Conservation (phyloP, 1,140 invertebrate species). For the Sycobia sp. region DNA sequence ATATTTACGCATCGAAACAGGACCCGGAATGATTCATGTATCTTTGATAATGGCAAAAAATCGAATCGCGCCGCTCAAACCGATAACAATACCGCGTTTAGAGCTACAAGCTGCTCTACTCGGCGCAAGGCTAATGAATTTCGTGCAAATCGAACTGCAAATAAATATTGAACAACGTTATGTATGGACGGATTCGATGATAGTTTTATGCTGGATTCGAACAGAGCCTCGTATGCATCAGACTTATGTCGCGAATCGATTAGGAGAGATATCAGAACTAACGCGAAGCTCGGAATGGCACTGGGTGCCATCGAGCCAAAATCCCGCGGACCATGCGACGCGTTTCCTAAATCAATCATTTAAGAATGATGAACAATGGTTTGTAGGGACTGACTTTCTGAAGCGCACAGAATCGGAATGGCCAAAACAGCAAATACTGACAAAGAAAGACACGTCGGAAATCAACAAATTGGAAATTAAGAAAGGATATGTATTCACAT, state of each 20-base stretch:
- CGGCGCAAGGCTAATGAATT: background rate
- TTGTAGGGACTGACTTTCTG: background rate
- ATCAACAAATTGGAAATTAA: background rate
- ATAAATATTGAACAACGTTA: background rate
- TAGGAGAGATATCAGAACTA: too few species aligned
- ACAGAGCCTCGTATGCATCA: conserved; percentile 30
- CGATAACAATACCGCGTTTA: conserved; percentile 6
- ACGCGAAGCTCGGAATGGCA: too few species aligned
- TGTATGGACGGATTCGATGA: background rate
- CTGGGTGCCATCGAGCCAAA: too few species aligned
- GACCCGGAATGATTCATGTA: too few species aligned
- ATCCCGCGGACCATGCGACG: conserved; percentile 41
- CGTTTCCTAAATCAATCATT: too few species aligned
- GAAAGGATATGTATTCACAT: background rate
- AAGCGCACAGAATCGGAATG: background rate
- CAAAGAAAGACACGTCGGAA: background rate
- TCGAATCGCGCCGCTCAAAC: too few species aligned
- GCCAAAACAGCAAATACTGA: background rate
- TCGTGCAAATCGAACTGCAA: too few species aligned
- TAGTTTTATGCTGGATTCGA: too few species aligned
- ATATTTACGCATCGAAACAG: too few species aligned
- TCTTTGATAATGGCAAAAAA: too few species aligned
- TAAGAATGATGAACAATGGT: too few species aligned
- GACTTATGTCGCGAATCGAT: too few species aligned
- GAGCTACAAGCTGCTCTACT: background rate